phyloP scores from a whole-genome alignment of 1,140 invertebrate species.

The Drosophila lowei region DNA sequence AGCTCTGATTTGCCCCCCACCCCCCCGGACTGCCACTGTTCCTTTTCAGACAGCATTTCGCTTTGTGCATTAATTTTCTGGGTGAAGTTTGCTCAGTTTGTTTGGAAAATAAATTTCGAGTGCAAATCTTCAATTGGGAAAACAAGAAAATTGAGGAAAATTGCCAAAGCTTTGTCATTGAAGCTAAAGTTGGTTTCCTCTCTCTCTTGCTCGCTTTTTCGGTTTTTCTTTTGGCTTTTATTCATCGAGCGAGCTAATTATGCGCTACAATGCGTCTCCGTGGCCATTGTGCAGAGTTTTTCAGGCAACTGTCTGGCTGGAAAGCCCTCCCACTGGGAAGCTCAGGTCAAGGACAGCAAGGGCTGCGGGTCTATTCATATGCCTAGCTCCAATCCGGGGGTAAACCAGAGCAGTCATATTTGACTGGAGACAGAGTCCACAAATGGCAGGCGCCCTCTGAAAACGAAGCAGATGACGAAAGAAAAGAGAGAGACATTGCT shows the following conservation, averaged over 20 bases:
- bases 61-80: conserved; percentile 59
- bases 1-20: not conserved
- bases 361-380: conserved; percentile 31
- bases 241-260: conserved; percentile 75
- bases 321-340: conserved; percentile 7
- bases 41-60: conserved; percentile 26
- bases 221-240: conserved; percentile 35
- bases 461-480: not conserved
- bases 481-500: conserved; percentile 6
- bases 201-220: not conserved
- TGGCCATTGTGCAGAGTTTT: conserved; percentile 59
- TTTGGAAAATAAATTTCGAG: conserved; percentile 67
- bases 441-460: conserved; percentile 13
- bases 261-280: conserved; percentile 71
- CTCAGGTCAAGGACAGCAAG: conserved; percentile 40
- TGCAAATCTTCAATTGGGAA: conserved; percentile 69
- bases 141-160: conserved; percentile 24
- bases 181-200: conserved; percentile 31
- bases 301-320: conserved; percentile 15
- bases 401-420: conserved; percentile 8
- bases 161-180: conserved; percentile 31
- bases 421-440: conserved; percentile 1
- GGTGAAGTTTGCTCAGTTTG: conserved; percentile 62
- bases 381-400: not conserved
- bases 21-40: conserved; percentile 9